Evolutionary conservation across 2,113 vertebrate species (phyloP).

Genomic region (Lagenorhynchus albirostris): DNA sequence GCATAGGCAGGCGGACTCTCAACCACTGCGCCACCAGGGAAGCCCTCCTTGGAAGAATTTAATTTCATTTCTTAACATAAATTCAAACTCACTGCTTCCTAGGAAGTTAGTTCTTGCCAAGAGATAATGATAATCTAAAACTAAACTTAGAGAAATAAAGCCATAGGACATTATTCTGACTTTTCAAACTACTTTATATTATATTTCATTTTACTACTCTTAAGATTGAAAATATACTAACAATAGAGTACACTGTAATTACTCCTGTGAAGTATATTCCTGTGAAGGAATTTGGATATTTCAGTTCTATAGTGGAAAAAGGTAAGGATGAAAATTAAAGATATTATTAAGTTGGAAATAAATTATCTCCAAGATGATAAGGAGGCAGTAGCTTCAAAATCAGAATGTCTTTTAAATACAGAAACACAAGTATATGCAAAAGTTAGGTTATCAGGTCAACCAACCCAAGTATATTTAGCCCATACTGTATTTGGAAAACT

Average conservation of each 20-base stretch:
- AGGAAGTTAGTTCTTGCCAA: neutral
- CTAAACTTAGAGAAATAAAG: conserved; percentile 21
- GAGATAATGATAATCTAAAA: neutral
- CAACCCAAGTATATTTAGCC: neutral
- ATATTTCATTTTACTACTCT: neutral
- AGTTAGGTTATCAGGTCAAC: neutral
- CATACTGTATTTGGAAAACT: neutral
- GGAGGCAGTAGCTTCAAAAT: neutral
- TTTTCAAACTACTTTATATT: neutral
- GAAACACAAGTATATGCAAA: neutral
- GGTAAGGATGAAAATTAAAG: neutral
- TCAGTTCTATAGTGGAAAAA: conserved; percentile 14
- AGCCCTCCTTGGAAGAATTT: neutral
- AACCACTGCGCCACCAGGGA: too few species aligned
- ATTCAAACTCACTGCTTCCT: neutral
- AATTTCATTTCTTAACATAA: conserved; percentile 34
- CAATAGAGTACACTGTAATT: neutral
- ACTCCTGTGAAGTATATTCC: neutral
- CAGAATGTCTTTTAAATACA: neutral
- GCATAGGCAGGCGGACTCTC: too few species aligned
- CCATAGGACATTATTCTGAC: neutral
- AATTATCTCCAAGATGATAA: neutral
- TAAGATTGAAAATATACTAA: neutral
- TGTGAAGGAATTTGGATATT: neutral
- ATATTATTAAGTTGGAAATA: conserved; percentile 1